phyloP scores from a whole-genome alignment of 2,888 invertebrate genomes.

The Hydropsyche betteni region DNA sequence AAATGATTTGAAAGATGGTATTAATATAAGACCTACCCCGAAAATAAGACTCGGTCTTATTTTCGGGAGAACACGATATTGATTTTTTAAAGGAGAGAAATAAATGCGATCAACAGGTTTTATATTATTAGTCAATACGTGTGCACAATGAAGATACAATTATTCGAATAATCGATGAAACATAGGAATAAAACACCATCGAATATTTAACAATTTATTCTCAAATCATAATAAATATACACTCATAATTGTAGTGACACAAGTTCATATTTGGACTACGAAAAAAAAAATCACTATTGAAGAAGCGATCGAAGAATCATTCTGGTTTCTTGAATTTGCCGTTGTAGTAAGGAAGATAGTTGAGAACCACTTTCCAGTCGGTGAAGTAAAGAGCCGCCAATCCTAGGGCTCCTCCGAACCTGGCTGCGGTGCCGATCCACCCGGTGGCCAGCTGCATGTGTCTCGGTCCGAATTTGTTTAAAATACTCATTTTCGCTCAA shows the following conservation, averaged over 20 bases:
- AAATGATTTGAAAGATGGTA: too few species aligned
- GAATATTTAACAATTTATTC: constrained; percentile 52
- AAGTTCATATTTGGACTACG: too few species aligned
- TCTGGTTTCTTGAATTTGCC: constrained; percentile 69
- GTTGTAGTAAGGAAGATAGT: constrained; percentile 79
- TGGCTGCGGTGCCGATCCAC: constrained; percentile 56
- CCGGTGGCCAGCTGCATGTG: constrained; percentile 41
- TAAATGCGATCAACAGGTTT: too few species aligned
- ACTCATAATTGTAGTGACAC: neutral
- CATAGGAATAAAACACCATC: constrained; percentile 47
- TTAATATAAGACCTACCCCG: too few species aligned
- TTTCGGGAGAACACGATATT: too few species aligned
- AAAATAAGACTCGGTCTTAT: too few species aligned
- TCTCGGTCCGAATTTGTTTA: constrained; percentile 42
- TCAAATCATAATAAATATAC: constrained; percentile 50
- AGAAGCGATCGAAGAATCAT: constrained; percentile 40
- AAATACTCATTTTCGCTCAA: constrained; percentile 40
- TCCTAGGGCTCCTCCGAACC: constrained; percentile 74
- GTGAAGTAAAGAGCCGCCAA: constrained; percentile 74
- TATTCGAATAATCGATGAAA: neutral
- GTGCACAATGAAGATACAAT: too few species aligned
- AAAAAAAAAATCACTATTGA: too few species aligned
- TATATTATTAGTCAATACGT: too few species aligned
- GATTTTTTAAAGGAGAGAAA: too few species aligned
- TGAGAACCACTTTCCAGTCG: constrained; percentile 79